Percentiles rank a stretch among this genome's conserved stretches.
Conservation (phyloP, 1,140 invertebrate genomes). For the Ladona fulva region DNA sequence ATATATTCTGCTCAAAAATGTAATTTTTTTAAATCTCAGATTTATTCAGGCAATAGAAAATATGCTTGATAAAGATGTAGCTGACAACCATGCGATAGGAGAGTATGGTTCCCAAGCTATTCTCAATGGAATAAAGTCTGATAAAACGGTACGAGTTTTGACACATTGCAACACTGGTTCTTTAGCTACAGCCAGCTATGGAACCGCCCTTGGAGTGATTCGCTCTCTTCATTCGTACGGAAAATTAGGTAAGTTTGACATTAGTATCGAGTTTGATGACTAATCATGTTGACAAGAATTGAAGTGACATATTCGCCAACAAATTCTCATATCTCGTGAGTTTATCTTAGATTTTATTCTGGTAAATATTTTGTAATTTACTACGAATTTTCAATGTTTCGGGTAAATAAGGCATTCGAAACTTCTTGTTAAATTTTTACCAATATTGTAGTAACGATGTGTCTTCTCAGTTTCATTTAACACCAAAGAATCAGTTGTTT, state of each 20-base stretch:
- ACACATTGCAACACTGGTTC: constrained; percentile 99
- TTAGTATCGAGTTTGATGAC: no score
- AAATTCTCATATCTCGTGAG: no score
- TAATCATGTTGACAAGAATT: no score
- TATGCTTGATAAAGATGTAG: constrained; percentile 78
- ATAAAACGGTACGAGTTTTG: constrained; percentile 58
- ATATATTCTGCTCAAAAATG: constrained; percentile 13
- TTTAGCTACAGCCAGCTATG: constrained; percentile 92
- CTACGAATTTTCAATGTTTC: no score
- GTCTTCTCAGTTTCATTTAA: no score
- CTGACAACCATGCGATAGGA: constrained; percentile 78
- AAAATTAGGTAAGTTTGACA: constrained; percentile 53
- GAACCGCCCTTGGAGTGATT: constrained; percentile 93
- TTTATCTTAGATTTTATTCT: no score
- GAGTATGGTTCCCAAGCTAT: constrained; percentile 71
- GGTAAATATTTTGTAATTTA: no score
- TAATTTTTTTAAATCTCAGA: constrained; percentile 40
- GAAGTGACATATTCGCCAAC: no score
- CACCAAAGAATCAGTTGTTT: no score
- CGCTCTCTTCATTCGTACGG: constrained; percentile 61
- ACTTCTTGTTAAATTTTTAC: no score
- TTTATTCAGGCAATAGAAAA: constrained; percentile 63
- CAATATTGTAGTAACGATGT: no score
- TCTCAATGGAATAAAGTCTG: constrained; percentile 39
- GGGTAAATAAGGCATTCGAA: no score